These are phyloP conservation scores for Ladona fulva DNA, from an alignment of 1,140 invertebrate genomes.

Conservation along the genomic window DNA sequence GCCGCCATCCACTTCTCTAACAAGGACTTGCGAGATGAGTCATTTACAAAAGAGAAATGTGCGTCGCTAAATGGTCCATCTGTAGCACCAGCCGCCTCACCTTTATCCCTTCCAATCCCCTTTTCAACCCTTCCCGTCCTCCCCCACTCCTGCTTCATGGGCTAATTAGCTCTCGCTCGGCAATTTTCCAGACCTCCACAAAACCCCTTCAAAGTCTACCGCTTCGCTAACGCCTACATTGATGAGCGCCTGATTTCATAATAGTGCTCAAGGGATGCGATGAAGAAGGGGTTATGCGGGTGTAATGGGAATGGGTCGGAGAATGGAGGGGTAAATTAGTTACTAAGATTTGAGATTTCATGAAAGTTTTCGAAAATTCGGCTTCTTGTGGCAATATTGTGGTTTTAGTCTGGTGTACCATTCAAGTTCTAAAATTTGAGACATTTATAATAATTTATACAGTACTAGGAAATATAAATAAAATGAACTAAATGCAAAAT, in stretches of 20 bases:
- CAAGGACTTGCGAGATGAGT: neutral
- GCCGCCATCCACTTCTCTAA: neutral
- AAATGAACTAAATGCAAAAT: too few relatives aligned
- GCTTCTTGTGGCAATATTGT: too few relatives aligned
- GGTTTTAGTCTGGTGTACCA: too few relatives aligned
- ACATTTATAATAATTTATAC: too few relatives aligned
- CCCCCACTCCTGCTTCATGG: neutral
- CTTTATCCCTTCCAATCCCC: neutral
- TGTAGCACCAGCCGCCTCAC: neutral
- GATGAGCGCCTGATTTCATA: neutral
- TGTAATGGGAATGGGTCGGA: neutral
- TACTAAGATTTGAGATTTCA: neutral
- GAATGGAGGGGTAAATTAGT: neutral
- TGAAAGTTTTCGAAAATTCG: neutral
- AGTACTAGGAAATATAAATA: too few relatives aligned
- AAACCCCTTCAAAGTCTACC: neutral
- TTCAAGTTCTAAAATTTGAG: too few relatives aligned
- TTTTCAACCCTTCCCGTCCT: neutral
- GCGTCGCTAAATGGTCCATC: neutral
- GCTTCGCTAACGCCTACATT: neutral
- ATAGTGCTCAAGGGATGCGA: neutral
- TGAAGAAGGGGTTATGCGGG: neutral
- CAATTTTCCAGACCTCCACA: neutral
- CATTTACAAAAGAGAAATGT: neutral
- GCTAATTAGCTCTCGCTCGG: neutral